Percentiles rank a stretch among this genome's conserved stretches.
Conservation (phyloP, 2,797 vertebrate species). For the Rhynchotus rufescens region DNA sequence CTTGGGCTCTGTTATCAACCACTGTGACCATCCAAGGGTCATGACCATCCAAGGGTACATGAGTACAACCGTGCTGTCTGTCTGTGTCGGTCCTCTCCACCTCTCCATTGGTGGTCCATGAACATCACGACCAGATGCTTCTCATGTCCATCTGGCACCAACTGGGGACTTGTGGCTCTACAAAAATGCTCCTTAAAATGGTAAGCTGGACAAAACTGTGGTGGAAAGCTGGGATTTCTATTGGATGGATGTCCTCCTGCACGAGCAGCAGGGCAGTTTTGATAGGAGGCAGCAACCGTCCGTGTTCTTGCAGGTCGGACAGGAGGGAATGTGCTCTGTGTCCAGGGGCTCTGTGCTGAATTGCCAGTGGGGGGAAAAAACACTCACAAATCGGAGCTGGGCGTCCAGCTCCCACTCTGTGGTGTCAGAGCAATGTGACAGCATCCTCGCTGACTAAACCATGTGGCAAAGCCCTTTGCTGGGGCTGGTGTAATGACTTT, state of each 20-base stretch:
- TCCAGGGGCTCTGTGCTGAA: neutral
- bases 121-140: neutral
- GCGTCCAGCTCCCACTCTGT: neutral
- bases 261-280: neutral
- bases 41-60: fast-evolving
- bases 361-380: neutral
- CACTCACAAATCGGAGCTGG: neutral
- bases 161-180: neutral
- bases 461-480: neutral
- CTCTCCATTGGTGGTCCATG: neutral
- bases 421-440: neutral
- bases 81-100: neutral
- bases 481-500: constrained; percentile 28
- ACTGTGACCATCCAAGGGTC: neutral
- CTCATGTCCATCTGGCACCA: neutral
- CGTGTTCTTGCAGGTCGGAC: fast-evolving
- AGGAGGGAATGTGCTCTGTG: neutral
- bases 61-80: neutral
- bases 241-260: neutral
- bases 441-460: neutral
- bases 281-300: neutral
- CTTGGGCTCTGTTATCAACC: neutral
- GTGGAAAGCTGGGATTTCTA: fast-evolving
- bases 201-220: neutral
- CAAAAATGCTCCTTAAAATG: fast-evolving